Evolutionary conservation across 2,888 invertebrate genomes (phyloP).

Genomic region (Drosophila nigritarsus): DNA sequence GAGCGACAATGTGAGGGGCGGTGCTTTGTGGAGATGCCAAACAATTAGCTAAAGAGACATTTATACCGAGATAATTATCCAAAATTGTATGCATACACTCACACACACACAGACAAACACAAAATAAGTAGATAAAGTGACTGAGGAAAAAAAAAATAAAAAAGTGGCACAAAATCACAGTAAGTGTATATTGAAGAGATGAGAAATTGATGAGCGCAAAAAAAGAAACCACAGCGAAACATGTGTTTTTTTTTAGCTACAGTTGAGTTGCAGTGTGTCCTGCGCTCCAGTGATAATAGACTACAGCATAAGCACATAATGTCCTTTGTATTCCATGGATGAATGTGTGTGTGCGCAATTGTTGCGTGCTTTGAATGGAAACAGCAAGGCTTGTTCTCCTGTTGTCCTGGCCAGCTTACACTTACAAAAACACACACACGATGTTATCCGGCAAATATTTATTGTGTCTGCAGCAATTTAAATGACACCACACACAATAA

Average conservation of each 20-base stretch:
- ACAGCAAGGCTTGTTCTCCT: constrained; percentile 23
- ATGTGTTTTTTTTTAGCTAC: constrained; percentile 11
- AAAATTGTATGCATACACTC: constrained; percentile 52
- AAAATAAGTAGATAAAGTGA: neutral
- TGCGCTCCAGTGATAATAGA: constrained; percentile 51
- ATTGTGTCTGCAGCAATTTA: constrained; percentile 59
- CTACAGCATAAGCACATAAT: constrained; percentile 32
- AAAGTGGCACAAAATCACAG: constrained; percentile 14
- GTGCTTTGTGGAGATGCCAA: constrained; percentile 41
- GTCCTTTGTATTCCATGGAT: constrained; percentile 23
- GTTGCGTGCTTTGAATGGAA: constrained; percentile 57
- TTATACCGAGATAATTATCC: constrained; percentile 68
- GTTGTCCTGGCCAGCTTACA: constrained; percentile 25
- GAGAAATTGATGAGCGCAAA: constrained; percentile 6
- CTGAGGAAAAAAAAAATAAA: neutral
- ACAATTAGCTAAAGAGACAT: constrained; percentile 72
- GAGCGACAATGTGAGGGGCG: neutral
- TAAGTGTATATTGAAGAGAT: constrained; percentile 29
- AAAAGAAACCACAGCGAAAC: neutral
- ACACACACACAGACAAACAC: constrained; percentile 13
- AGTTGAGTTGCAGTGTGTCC: constrained; percentile 21
- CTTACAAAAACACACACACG: constrained; percentile 1
- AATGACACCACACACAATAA: constrained; percentile 39
- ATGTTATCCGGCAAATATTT: constrained; percentile 56
- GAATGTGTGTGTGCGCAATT: constrained; percentile 26